A percentile compares a stretch with the other conserved stretches of the same genome.
Evolutionary conservation across 1,140 invertebrate genomes (phyloP).

Genomic region (Triops longicaudatus): DNA sequence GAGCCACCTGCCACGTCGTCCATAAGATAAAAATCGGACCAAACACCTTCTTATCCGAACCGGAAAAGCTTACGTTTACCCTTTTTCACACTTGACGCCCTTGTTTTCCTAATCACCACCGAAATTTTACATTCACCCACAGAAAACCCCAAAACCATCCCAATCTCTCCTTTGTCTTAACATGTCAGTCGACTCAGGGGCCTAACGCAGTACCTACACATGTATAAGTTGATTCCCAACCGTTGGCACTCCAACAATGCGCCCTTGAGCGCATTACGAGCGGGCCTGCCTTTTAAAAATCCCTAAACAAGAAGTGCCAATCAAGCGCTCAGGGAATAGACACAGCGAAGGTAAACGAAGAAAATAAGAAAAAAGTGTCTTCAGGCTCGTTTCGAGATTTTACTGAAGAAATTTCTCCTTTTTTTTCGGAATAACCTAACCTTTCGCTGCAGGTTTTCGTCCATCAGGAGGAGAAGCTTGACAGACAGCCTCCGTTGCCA

Average conservation of each 20-base stretch:
- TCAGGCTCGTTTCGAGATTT: background rate
- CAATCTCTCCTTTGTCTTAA: background rate
- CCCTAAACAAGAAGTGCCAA: background rate
- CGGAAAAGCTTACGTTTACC: background rate
- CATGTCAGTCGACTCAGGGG: background rate
- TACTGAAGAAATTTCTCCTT: background rate
- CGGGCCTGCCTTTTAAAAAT: background rate
- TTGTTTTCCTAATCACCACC: background rate
- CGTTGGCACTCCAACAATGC: background rate
- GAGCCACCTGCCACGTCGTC: background rate
- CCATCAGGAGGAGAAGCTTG: constrained; percentile 10
- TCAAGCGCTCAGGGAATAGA: background rate
- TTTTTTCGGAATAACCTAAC: background rate
- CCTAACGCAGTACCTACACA: background rate
- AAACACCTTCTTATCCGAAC: background rate
- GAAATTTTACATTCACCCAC: background rate
- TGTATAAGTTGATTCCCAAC: background rate
- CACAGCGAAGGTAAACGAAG: background rate
- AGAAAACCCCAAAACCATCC: background rate
- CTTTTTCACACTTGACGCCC: background rate
- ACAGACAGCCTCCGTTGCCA: constrained; percentile 6
- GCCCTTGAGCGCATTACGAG: background rate
- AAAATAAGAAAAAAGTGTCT: background rate
- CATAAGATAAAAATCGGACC: background rate
- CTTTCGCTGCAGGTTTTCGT: background rate